These are phyloP conservation scores for Crossaster papposus DNA, from an alignment of 53 echinoderm and acorn worm genomes.

Conservation along the genomic window DNA sequence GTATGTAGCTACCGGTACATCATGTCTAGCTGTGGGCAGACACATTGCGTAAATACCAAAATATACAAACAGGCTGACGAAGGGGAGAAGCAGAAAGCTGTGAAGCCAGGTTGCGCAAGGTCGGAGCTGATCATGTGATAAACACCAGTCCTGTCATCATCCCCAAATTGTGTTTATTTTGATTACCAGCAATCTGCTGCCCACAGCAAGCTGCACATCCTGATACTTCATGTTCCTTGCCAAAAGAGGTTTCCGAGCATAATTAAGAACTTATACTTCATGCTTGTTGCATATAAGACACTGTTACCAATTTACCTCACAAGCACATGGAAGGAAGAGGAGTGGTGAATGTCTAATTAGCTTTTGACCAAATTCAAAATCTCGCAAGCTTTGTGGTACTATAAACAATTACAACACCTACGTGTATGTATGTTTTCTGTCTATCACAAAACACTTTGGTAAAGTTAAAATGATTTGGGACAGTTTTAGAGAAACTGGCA, in stretches of 20 bases:
- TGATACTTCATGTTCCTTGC: neutral
- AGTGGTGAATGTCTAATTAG: too few relatives aligned
- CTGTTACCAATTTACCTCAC: too few relatives aligned
- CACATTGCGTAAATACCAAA: constrained; percentile 20
- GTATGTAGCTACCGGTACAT: neutral
- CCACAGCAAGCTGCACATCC: neutral
- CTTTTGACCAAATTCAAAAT: too few relatives aligned
- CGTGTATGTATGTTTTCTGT: too few relatives aligned
- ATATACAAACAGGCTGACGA: neutral
- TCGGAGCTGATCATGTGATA: constrained; percentile 14
- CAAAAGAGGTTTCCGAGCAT: neutral
- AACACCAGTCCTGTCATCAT: constrained; percentile 19
- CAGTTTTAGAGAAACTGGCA: too few relatives aligned
- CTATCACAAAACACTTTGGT: too few relatives aligned
- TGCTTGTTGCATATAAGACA: neutral
- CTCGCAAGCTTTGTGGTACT: too few relatives aligned
- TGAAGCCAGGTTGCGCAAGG: neutral
- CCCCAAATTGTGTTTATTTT: constrained; percentile 28
- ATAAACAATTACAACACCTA: too few relatives aligned
- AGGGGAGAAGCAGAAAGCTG: neutral
- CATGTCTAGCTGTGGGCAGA: constrained; percentile 7
- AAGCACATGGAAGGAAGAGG: too few relatives aligned
- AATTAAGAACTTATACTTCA: neutral
- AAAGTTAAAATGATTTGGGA: too few relatives aligned
- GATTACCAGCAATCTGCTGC: constrained; percentile 38